Conservation (phyloP, 2,888 invertebrate species). For the Dendrolimus houi region DNA sequence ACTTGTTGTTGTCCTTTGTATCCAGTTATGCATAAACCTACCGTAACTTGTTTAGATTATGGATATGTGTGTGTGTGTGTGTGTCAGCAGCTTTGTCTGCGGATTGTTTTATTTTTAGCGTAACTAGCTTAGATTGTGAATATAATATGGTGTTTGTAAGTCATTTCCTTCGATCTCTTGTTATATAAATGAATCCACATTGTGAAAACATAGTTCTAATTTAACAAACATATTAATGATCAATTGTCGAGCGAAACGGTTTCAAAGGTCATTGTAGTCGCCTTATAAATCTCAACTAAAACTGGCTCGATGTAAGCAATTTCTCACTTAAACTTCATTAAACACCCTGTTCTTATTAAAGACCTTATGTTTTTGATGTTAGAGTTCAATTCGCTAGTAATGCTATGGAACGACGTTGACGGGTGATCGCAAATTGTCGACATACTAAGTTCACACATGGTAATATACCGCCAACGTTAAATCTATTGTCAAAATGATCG, state of each 20-base stretch:
- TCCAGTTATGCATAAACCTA: no score
- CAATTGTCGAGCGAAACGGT: conserved; percentile 50
- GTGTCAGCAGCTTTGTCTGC: no score
- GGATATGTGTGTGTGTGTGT: no score
- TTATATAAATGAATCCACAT: background rate
- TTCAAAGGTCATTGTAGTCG: conserved; percentile 33
- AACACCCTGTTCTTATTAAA: conserved; percentile 1
- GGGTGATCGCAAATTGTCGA: background rate
- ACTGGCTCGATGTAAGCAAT: conserved; percentile 41
- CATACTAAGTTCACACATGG: background rate
- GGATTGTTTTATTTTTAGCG: no score
- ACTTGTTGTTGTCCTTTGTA: no score
- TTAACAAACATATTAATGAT: conserved; percentile 56
- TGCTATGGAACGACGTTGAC: background rate
- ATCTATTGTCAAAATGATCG: background rate
- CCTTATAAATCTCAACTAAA: conserved; percentile 69
- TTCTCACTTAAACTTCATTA: conserved; percentile 54
- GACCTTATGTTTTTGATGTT: background rate
- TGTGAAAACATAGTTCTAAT: conserved; percentile 29
- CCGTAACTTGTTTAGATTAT: no score
- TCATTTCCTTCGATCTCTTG: no score
- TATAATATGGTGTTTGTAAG: no score
- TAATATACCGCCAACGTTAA: background rate
- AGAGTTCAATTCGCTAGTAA: background rate
- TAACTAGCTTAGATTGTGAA: no score